Base-by-base conservation (phyloP, 35 echinoderm and acorn worm genomes). In the Apostichopus japonicus region DNA sequence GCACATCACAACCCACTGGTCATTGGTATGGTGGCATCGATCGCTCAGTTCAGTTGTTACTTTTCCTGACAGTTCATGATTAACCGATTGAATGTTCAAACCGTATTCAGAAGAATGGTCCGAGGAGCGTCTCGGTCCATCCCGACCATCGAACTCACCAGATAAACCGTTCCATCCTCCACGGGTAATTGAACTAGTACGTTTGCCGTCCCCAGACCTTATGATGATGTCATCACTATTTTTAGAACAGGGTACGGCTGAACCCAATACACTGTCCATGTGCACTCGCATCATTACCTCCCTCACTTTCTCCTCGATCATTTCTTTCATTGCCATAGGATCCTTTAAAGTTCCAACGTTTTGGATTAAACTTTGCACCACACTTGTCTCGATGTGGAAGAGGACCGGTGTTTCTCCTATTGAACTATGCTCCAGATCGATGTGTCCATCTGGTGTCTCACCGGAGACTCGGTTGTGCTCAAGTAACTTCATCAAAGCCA, bases 201-300 rank as follows among this genome's bases (percentile, higher is more conserved):
- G 13, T 8, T 79, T 65, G 76, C 13, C 8, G 78, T 24, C 23
- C 16, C 75, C 71, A 77, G n/a, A 6, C 16, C 90, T 95, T 33
- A 95, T 95, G 54, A 95, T 95, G 59, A 90, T 90, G 77, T 95
- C 94, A 90, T 93, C 91, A 75, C 55, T 79, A 57, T 65, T 72
- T 79, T 90, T 79, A 90, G 87, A 54, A 63, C 77, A 90, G 15
- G 94, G 94, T 44, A 92, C 94, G 10, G 94, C 94, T 5, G 94
- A 87, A 55, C 79, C 65, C 11, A 93, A 71, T 62, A 93, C 78
- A 73, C 58, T 93, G 75, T 95, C 91, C 23, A 95, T 53, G 44
- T 93, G 94, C 56, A 95, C 73, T 17, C 59, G n/a, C 23, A 87
- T 83, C 9, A 77, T 81, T 33, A 95, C 22, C 53, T 92, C 86